Evolutionary conservation across 1,140 invertebrate species (phyloP).

Genomic region (Musca vetustissima): DNA sequence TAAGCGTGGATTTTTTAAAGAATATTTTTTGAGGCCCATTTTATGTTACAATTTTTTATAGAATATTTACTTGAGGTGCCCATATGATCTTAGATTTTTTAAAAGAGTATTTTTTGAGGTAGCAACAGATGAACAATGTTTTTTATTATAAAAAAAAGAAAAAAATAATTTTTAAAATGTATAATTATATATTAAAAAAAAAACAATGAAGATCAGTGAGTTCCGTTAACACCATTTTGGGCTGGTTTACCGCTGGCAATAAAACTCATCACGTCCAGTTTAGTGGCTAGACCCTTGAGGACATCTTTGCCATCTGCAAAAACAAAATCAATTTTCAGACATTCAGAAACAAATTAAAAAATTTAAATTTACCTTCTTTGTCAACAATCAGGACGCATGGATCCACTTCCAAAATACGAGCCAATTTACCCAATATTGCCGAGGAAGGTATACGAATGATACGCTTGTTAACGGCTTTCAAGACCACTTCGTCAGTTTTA

Average conservation of each 20-base stretch:
- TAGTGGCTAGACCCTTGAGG: constrained; percentile 25
- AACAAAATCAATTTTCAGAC: not conserved
- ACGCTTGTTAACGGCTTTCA: constrained; percentile 71
- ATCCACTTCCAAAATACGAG: constrained; percentile 77
- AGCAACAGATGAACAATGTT: too few species aligned
- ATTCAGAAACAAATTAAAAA: not conserved
- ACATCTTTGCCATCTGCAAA: constrained; percentile 28
- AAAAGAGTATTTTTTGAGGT: too few species aligned
- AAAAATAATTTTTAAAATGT: too few species aligned
- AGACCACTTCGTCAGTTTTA: constrained; percentile 63
- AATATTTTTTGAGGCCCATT: too few species aligned
- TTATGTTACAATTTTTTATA: too few species aligned
- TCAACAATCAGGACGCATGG: constrained; percentile 70
- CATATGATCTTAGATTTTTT: too few species aligned
- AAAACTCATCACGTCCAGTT: constrained; percentile 27
- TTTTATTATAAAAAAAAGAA: too few species aligned
- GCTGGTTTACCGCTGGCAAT: constrained; percentile 12
- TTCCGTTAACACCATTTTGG: constrained; percentile 25
- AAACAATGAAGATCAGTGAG: constrained; percentile 3
- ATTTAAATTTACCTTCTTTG: constrained; percentile 19
- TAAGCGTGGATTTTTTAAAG: too few species aligned
- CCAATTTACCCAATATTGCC: constrained; percentile 71
- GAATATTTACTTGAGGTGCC: too few species aligned
- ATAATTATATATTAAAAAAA: too few species aligned
- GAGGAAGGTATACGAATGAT: constrained; percentile 71